Evolutionary conservation across 1,140 invertebrate species (phyloP).

Genomic region (Scaptomyza montana): DNA sequence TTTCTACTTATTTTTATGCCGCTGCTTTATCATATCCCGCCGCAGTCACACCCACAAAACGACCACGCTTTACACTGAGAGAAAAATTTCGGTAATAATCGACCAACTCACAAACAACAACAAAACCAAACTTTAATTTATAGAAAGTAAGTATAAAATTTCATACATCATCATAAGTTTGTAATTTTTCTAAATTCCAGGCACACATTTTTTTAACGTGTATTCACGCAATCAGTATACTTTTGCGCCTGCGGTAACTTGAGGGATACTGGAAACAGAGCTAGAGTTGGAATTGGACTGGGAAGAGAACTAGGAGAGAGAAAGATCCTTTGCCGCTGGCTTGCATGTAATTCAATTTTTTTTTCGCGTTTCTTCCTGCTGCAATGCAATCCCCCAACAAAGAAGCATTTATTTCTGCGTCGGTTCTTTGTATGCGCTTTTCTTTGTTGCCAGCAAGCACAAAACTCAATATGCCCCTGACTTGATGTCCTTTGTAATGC

Average conservation of each 20-base stretch:
- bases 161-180: too few relatives aligned
- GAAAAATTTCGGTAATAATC: background rate
- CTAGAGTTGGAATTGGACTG: background rate
- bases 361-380: slow-evolving; percentile 4
- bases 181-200: too few relatives aligned
- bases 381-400: slow-evolving; percentile 51
- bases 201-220: background rate
- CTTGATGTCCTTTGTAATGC: slow-evolving; percentile 81
- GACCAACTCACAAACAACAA: background rate
- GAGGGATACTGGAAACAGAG: slow-evolving; percentile 31
- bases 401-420: slow-evolving; percentile 78
- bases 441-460: slow-evolving; percentile 73
- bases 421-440: slow-evolving; percentile 75
- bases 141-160: too few relatives aligned
- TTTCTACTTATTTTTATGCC: slow-evolving; percentile 76
- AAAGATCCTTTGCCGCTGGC: slow-evolving; percentile 36
- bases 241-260: slow-evolving; percentile 76
- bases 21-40: slow-evolving; percentile 70
- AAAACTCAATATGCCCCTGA: slow-evolving; percentile 75
- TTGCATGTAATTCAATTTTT: slow-evolving; percentile 79
- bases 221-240: slow-evolving; percentile 71
- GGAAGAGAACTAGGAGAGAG: background rate
- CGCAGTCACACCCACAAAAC: slow-evolving; percentile 36
- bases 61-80: slow-evolving; percentile 1
- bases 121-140: background rate